Conservation (phyloP, 2,797 vertebrate species). For the Fundulus diaphanus region DNA sequence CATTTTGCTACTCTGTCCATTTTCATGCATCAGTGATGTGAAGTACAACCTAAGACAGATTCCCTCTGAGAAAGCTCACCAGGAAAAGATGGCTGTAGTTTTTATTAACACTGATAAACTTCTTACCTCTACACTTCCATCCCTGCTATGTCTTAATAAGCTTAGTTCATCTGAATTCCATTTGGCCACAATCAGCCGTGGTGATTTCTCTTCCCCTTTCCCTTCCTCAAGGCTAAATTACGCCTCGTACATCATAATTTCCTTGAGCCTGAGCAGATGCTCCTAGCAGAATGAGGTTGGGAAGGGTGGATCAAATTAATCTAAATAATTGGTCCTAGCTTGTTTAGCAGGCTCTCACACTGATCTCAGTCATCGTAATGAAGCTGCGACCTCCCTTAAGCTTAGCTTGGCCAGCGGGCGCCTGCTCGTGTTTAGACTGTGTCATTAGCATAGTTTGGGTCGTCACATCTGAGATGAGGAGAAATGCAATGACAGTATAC, state of each 20-base stretch:
- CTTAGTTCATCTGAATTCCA: conserved; percentile 62
- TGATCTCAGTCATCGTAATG: conserved; percentile 58
- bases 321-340: conserved; percentile 73
- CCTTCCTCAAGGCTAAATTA: conserved; percentile 62
- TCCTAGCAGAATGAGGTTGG: conserved; percentile 62
- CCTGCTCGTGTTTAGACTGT: conserved; percentile 25
- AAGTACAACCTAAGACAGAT: conserved; percentile 35
- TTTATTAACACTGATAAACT: conserved; percentile 66
- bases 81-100: conserved; percentile 13
- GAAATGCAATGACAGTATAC: conserved; percentile 18
- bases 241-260: conserved; percentile 75
- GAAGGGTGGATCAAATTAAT: conserved; percentile 72
- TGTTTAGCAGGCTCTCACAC: conserved; percentile 53
- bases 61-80: conserved; percentile 10
- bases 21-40: conserved; percentile 10
- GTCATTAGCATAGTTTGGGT: conserved; percentile 37
- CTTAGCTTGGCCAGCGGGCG: conserved; percentile 34
- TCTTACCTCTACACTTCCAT: conserved; percentile 51
- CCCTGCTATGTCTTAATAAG: conserved; percentile 60
- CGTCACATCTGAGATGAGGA: conserved; percentile 29
- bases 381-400: conserved; percentile 52
- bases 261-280: conserved; percentile 69
- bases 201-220: conserved; percentile 46
- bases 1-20: conserved; percentile 24
- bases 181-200: conserved; percentile 54